A percentile compares a stretch with the other conserved stretches of the same genome.
Evolutionary conservation across 1,140 invertebrate genomes (phyloP).

Genomic region (Drosophila truncata): DNA sequence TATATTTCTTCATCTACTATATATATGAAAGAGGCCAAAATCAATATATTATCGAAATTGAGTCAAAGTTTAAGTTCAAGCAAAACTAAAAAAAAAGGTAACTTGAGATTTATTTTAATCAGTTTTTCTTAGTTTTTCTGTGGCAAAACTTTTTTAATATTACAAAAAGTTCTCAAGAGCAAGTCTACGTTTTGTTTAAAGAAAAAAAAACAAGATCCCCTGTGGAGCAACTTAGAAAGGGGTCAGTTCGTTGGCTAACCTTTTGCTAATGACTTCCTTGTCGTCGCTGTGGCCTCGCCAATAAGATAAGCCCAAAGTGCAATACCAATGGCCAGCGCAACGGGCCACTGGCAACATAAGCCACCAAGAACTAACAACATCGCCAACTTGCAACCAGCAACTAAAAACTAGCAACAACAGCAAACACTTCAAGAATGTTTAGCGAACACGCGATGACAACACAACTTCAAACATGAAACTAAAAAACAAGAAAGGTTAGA

Average conservation of each 20-base stretch:
- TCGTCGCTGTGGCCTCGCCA: slow-evolving; percentile 25
- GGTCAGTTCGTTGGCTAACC: slow-evolving; percentile 34
- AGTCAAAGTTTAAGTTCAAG: slow-evolving; percentile 8
- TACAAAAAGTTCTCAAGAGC: not conserved
- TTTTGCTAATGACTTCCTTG: slow-evolving; percentile 67
- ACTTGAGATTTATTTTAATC: slow-evolving; percentile 19
- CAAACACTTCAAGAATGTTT: slow-evolving; percentile 54
- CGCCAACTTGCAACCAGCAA: slow-evolving; percentile 7
- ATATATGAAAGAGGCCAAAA: not conserved
- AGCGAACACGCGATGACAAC: slow-evolving; percentile 60
- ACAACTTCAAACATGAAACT: slow-evolving; percentile 5
- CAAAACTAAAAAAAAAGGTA: not conserved
- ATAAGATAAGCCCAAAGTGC: slow-evolving; percentile 63
- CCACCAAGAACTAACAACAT: slow-evolving; percentile 14
- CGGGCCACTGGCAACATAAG: slow-evolving; percentile 13
- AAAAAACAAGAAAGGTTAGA: too few species aligned
- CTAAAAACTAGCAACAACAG: slow-evolving; percentile 28
- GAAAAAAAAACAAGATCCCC: not conserved
- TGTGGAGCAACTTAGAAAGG: slow-evolving; percentile 1
- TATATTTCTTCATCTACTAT: slow-evolving; percentile 16
- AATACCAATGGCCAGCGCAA: slow-evolving; percentile 29
- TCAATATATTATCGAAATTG: slow-evolving; percentile 9
- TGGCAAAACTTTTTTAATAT: slow-evolving; percentile 21
- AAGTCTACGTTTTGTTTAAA: not conserved
- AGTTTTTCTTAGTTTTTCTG: not conserved